These are phyloP conservation scores for Masticophis lateralis DNA, from an alignment of 2,797 vertebrate species.

Conservation along the genomic window DNA sequence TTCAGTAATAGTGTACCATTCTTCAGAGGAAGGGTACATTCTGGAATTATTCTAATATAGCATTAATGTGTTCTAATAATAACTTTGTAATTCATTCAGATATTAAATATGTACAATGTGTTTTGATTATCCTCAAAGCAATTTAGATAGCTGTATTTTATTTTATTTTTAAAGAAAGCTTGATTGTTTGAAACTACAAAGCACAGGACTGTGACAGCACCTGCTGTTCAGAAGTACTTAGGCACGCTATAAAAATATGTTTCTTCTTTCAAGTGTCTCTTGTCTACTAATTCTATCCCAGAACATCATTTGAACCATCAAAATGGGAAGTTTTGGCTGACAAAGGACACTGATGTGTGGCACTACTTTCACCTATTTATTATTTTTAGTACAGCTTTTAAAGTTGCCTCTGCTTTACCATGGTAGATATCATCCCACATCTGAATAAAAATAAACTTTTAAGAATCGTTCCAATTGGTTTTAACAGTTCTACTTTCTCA, in stretches of 20 bases:
- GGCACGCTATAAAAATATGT: neutral
- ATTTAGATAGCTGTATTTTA: neutral
- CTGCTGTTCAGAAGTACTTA: constrained; percentile 31
- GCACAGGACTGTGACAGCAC: neutral
- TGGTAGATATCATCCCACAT: neutral
- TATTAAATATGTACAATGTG: neutral
- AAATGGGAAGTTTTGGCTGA: constrained; percentile 24
- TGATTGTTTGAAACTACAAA: constrained; percentile 3
- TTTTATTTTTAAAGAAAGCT: constrained; percentile 1
- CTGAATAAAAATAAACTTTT: neutral
- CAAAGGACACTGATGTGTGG: neutral
- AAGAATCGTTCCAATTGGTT: too few relatives aligned
- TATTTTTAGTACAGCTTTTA: neutral
- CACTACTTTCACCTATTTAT: neutral
- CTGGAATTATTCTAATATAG: neutral
- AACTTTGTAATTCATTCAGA: constrained; percentile 5
- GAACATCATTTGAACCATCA: constrained; percentile 24
- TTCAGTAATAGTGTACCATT: too few relatives aligned
- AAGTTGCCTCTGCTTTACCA: constrained; percentile 7
- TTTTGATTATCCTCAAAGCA: constrained; percentile 20
- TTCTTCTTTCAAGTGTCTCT: constrained; percentile 18
- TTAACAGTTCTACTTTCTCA: neutral
- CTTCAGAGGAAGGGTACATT: neutral
- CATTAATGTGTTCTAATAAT: neutral
- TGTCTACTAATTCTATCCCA: constrained; percentile 28